Conservation (phyloP, 2,888 invertebrate species). For the Andrena haemorrhoa region DNA sequence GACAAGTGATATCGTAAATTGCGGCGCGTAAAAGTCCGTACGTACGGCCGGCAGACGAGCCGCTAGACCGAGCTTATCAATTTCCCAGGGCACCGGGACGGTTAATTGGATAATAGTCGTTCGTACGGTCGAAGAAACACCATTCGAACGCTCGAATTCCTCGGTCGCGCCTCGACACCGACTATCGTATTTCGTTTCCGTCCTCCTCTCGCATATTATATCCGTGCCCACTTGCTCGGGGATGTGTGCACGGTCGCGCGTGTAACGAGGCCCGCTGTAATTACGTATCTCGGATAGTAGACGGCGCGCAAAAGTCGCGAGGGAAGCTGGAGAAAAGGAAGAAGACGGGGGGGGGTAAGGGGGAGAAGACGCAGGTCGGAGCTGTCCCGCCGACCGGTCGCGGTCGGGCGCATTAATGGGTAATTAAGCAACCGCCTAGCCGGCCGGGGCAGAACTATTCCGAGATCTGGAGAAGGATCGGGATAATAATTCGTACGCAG, state of each 20-base stretch:
- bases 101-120: slow-evolving; percentile 73
- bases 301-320: slow-evolving; percentile 14
- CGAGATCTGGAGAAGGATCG: slow-evolving; percentile 57
- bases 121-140: slow-evolving; percentile 44
- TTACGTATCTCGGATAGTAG: slow-evolving; percentile 52
- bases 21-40: slow-evolving; percentile 30
- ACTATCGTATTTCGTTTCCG: slow-evolving; percentile 54
- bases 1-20: background rate
- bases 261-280: slow-evolving; percentile 62
- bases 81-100: slow-evolving; percentile 55
- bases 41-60: slow-evolving; percentile 6
- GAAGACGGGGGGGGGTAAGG: background rate
- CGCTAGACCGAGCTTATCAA: slow-evolving; percentile 65
- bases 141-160: slow-evolving; percentile 52
- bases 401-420: slow-evolving; percentile 63
- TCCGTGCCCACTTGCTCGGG: slow-evolving; percentile 34
- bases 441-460: slow-evolving; percentile 64
- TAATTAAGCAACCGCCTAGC: slow-evolving; percentile 67
- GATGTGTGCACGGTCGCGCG: slow-evolving; percentile 40
- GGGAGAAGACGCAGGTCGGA: background rate
- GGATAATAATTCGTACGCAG: slow-evolving; percentile 70
- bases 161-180: slow-evolving; percentile 40
- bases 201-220: slow-evolving; percentile 64
- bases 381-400: slow-evolving; percentile 41
- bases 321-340: background rate